These are phyloP conservation scores for Rhaphigaster nebulosa DNA, from an alignment of 2,888 invertebrate genomes.

Conservation along the genomic window DNA sequence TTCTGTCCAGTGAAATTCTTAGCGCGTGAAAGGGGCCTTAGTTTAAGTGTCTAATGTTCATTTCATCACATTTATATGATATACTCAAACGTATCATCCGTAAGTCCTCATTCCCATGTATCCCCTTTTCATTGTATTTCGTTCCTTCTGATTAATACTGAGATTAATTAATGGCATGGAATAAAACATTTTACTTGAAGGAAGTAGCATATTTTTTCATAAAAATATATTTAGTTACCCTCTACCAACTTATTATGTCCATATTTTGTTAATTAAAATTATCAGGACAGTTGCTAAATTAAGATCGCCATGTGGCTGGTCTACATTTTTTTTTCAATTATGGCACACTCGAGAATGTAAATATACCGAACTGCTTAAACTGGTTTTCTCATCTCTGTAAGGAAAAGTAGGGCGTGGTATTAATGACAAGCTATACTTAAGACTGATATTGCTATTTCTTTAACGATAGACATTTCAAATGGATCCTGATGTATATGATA, in stretches of 20 bases:
- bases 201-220: no score
- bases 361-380: not conserved
- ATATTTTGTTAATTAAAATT: not conserved
- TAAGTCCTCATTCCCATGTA: no score
- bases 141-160: no score
- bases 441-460: not conserved
- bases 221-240: no score
- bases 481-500: not conserved
- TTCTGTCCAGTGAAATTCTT: no score
- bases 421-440: constrained; percentile 7
- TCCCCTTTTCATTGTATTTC: no score
- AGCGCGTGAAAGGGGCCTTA: no score
- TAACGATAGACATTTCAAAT: not conserved
- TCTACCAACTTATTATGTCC: not conserved
- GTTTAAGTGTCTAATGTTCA: no score
- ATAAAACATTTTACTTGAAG: no score
- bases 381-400: not conserved
- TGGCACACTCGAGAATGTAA: not conserved
- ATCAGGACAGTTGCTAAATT: not conserved
- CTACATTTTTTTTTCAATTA: not conserved
- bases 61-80: no score
- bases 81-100: no score
- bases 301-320: not conserved
- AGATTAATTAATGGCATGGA: no score
- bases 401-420: not conserved